Percentiles rank a stretch among this genome's conserved stretches.
phyloP scores from a whole-genome alignment of 2,888 invertebrate species.

The Leuctra nigra region DNA sequence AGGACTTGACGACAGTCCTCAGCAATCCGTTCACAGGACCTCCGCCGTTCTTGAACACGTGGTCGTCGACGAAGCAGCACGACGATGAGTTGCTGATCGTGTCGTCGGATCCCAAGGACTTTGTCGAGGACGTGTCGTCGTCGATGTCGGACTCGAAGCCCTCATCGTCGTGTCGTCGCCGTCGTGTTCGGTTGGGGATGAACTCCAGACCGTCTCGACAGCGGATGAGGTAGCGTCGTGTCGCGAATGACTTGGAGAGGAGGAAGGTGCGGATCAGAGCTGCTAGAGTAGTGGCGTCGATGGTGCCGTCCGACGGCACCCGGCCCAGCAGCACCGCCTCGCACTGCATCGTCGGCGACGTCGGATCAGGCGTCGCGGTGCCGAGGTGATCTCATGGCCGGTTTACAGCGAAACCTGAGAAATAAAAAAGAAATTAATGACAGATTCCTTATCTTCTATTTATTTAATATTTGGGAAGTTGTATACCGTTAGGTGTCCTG shows the following conservation, averaged over 20 bases:
- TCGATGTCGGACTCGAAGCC: constrained; percentile 46
- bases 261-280: constrained; percentile 28
- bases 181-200: neutral
- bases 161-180: constrained; percentile 36
- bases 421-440: too few species aligned
- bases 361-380: neutral
- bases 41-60: constrained; percentile 26
- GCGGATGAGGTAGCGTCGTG: constrained; percentile 22
- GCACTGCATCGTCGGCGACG: constrained; percentile 26
- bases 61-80: constrained; percentile 28
- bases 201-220: constrained; percentile 22
- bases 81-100: constrained; percentile 29
- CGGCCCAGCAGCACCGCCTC: constrained; percentile 32
- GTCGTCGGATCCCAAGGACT: constrained; percentile 28
- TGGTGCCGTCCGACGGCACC: constrained; percentile 30
- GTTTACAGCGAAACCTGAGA: too few species aligned
- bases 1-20: constrained; percentile 14
- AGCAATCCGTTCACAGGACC: constrained; percentile 15
- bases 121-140: constrained; percentile 35
- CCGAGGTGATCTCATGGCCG: neutral
- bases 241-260: neutral
- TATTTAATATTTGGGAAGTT: too few species aligned
- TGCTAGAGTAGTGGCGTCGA: constrained; percentile 31
- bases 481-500: too few species aligned
- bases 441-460: too few species aligned